Evolutionary conservation across 2,888 invertebrate species (phyloP), one percentile per base, ranked within the genome.

Genomic region (Silvanus unidentatus): DNA sequence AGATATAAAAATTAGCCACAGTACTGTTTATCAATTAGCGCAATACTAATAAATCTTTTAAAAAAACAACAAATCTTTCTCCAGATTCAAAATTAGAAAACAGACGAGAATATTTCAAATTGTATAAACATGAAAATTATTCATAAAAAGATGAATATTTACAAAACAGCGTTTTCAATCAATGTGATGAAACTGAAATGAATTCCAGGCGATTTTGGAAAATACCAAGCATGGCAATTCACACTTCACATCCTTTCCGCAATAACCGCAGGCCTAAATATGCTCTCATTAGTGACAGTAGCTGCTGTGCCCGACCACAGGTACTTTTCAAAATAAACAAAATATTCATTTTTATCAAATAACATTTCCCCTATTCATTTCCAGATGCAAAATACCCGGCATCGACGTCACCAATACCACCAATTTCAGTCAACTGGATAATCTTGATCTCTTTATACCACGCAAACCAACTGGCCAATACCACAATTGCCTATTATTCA

Each of bases 151-250:
- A n/a, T n/a, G n/a, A n/a, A n/a, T n/a, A n/a, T n/a, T n/a, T n/a
- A n/a, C n/a, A n/a, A n/a, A n/a, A n/a, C n/a, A n/a, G n/a, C n/a
- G n/a, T n/a, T n/a, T n/a, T n/a, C n/a, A n/a, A n/a, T n/a, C n/a
- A n/a, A n/a, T n/a, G n/a, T n/a, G n/a, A n/a, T n/a, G n/a, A n/a
- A n/a, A n/a, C n/a, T n/a, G n/a, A n/a, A n/a, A n/a, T n/a, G n/a
- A n/a, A n/a, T 63, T 62, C 27, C 55, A 68, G 89, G 89, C 41
- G 88, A 89, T 67, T 90, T 88, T 69, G 89, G 89, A 40, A 81
- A 80, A 59, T 89, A 89, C 67, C 90, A 90, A 72, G 78, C 78
- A 54, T 81, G 80, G 70, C 90, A 90, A 69, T 88, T 86, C 66
- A 73, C 81, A 34, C 76, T 90, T 0, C 89, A 88, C 66, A 79